Percentiles rank a stretch among this genome's conserved stretches.
Conservation (phyloP, 2,888 invertebrate genomes). For the Xiphydria camelus region DNA sequence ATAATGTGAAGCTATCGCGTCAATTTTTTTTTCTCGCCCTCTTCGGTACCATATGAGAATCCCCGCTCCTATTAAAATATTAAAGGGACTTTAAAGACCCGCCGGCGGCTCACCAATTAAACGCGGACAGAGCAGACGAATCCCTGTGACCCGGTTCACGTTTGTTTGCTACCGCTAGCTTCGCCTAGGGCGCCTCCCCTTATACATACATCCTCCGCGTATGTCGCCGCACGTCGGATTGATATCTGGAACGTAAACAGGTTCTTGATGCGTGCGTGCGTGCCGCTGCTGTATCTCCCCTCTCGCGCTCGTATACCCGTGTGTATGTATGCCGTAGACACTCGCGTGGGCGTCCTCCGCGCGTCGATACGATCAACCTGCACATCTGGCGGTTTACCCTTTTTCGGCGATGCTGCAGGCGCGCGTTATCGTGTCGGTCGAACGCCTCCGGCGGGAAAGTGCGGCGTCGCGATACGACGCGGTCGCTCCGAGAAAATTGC, state of each 20-base stretch:
- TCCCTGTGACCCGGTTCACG: not conserved
- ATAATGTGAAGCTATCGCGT: too few relatives aligned
- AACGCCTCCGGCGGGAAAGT: too few relatives aligned
- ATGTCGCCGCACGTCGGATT: conserved; percentile 23
- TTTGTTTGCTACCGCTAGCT: not conserved
- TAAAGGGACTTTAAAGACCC: too few relatives aligned
- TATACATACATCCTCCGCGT: not conserved
- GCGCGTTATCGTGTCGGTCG: too few relatives aligned
- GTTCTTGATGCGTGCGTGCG: conserved; percentile 34
- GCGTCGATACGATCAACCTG: conserved; percentile 32
- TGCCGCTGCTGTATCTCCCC: not conserved
- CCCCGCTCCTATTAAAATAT: too few relatives aligned
- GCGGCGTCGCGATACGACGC: too few relatives aligned
- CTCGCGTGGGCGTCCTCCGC: conserved; percentile 32
- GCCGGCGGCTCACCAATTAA: too few relatives aligned
- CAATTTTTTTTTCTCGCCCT: too few relatives aligned
- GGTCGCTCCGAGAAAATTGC: too few relatives aligned
- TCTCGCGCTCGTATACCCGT: conserved; percentile 29
- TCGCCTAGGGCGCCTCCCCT: not conserved
- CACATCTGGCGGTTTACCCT: conserved; percentile 40
- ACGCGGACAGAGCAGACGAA: too few relatives aligned
- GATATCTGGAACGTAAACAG: conserved; percentile 44
- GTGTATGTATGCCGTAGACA: conserved; percentile 30
- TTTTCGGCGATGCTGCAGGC: conserved; percentile 47
- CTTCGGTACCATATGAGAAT: too few relatives aligned